Conservation (phyloP, 1,140 invertebrate genomes). For the Linepithema humile region DNA sequence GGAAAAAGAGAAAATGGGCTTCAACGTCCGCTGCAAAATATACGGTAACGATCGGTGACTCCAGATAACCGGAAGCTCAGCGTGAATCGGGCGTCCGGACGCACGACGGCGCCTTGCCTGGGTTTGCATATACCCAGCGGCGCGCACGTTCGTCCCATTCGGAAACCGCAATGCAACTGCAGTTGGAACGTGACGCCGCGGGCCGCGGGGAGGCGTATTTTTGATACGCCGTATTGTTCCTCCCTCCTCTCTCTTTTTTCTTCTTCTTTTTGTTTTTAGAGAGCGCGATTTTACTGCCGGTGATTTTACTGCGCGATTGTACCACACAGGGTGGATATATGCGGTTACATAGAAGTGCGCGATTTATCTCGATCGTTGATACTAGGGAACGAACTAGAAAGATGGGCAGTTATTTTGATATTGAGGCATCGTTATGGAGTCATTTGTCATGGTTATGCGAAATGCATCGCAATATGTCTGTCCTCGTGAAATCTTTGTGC, state of each 20-base stretch:
- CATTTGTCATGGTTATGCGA: neutral
- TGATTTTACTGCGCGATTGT: slow-evolving; percentile 21
- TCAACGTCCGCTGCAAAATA: slow-evolving; percentile 42
- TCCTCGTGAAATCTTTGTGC: neutral
- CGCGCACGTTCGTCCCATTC: slow-evolving; percentile 41
- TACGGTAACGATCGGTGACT: slow-evolving; percentile 56
- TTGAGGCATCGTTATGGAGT: neutral
- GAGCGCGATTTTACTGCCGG: slow-evolving; percentile 3
- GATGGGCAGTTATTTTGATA: slow-evolving; percentile 13
- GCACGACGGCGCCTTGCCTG: slow-evolving; percentile 17
- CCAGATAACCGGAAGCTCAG: slow-evolving; percentile 57
- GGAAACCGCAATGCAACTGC: slow-evolving; percentile 33
- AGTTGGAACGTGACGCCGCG: slow-evolving; percentile 20
- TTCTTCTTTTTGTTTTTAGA: neutral
- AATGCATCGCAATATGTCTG: neutral
- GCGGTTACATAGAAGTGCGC: neutral
- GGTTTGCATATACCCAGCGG: neutral
- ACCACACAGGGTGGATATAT: neutral
- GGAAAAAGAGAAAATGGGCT: slow-evolving; percentile 18
- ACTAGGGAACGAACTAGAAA: neutral
- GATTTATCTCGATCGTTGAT: slow-evolving; percentile 21
- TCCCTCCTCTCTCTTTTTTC: neutral
- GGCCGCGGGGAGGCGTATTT: slow-evolving; percentile 1
- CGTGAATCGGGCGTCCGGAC: slow-evolving; percentile 11
- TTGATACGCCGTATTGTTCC: slow-evolving; percentile 31